Conservation (phyloP, 2,888 invertebrate species). For the Cataglyphis cursor region DNA sequence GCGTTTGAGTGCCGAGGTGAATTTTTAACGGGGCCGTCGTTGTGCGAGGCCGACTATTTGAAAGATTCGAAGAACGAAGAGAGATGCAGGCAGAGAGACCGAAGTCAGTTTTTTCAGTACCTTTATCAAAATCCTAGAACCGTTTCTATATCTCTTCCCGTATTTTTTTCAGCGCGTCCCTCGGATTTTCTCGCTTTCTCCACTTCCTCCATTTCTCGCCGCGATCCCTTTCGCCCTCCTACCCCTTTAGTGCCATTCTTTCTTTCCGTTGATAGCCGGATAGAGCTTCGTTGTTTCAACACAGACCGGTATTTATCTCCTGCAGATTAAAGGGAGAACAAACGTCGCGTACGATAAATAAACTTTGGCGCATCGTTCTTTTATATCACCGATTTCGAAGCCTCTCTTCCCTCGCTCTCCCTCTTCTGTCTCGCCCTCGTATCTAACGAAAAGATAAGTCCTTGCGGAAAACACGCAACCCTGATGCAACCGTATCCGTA, state of each 20-base stretch:
- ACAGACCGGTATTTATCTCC: conserved; percentile 69
- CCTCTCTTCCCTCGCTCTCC: background rate
- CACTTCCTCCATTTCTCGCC: background rate
- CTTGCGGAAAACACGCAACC: background rate
- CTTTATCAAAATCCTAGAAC: conserved; percentile 44
- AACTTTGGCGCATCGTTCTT: conserved; percentile 60
- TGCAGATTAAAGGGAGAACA: conserved; percentile 72
- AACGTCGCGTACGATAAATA: conserved; percentile 70
- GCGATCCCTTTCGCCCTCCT: conserved; percentile 8
- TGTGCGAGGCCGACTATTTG: conserved; percentile 10
- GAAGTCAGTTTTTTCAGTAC: conserved; percentile 20
- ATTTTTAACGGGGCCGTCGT: conserved; percentile 27
- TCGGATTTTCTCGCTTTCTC: conserved; percentile 31
- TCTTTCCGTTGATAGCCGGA: conserved; percentile 54
- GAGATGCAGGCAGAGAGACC: background rate
- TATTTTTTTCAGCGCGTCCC: conserved; percentile 23
- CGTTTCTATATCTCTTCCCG: conserved; percentile 7
- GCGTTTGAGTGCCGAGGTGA: conserved; percentile 36
- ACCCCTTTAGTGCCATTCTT: conserved; percentile 11
- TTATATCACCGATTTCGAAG: conserved; percentile 36
- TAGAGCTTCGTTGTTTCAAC: conserved; percentile 62
- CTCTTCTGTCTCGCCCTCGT: background rate
- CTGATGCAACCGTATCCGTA: conserved; percentile 2
- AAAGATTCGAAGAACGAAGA: conserved; percentile 32
- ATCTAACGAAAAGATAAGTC: conserved; percentile 28